A percentile compares a stretch with the other conserved stretches of the same genome.
These are phyloP conservation scores for Alethe castanea DNA, from an alignment of 2,113 vertebrate genomes.

Conservation along the genomic window DNA sequence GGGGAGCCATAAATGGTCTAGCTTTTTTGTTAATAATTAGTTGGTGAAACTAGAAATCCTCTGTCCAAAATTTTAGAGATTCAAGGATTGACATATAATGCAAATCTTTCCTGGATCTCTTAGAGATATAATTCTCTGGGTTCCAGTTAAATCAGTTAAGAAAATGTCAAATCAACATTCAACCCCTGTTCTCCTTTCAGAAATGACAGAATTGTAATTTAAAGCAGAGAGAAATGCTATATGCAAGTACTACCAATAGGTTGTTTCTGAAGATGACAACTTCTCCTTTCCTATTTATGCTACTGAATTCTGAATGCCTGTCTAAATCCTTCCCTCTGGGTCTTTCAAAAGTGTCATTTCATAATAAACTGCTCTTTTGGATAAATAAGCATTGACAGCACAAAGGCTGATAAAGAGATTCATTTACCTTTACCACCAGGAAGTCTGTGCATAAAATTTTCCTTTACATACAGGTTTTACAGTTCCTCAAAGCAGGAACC, in stretches of 20 bases:
- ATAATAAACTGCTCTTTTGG: slow-evolving; percentile 7
- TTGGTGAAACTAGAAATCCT: neutral
- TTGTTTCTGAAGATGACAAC: slow-evolving; percentile 5
- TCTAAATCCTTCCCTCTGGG: slow-evolving; percentile 1
- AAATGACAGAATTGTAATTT: neutral
- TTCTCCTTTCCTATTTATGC: neutral
- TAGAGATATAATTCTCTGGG: neutral
- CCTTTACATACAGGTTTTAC: neutral
- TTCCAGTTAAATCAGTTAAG: neutral
- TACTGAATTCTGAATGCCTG: neutral
- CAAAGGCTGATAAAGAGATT: neutral
- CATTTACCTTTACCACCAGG: neutral
- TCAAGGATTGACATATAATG: neutral
- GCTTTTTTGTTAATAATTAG: neutral
- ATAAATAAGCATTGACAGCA: slow-evolving; percentile 30
- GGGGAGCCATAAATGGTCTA: neutral
- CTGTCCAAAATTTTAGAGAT: neutral
- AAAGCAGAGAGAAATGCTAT: neutral
- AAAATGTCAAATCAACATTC: neutral
- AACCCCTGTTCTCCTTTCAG: neutral
- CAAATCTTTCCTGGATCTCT: neutral
- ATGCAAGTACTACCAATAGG: neutral
- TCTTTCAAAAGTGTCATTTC: neutral
- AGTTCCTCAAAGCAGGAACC: neutral
- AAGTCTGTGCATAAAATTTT: neutral